Base-by-base conservation (phyloP, 2,113 vertebrate species). In the Ceyx cyanopectus region DNA sequence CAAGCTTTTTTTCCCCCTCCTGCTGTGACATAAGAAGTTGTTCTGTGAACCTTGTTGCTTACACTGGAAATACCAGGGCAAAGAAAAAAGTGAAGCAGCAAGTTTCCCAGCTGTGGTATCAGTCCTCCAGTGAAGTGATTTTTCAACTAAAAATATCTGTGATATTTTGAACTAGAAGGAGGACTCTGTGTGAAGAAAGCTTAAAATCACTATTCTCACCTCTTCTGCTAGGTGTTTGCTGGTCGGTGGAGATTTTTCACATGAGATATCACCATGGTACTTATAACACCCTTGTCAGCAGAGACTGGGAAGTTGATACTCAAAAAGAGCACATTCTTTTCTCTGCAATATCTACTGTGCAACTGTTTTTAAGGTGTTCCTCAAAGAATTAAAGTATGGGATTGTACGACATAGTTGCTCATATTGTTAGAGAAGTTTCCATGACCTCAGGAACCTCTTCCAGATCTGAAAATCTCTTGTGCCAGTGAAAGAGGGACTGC, bases 181-280 rank as follows among this genome's bases (percentile, higher is more conserved):
- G 13, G 29, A 73, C 12, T 78, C 6, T 32, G 8, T 68, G 63
- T 32, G 46, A 72, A 89, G 70, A 69, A 87, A 93, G 10, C 24
- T 75, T 50, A 32, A 90, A 90, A 84, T 79, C 80, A 51, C 37
- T 89, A 14, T 94, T 94, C 43, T 88, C 86, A 81, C 48, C 41
- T 79, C 26, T 87, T 80, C 69, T 85, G 17, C 67, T 14, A 41
- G 62, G 50, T 87, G 81, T 76, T 73, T 66, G 21, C 50, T 76
- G 41, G n/a, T 87, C 70, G 45, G 41, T 17, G 48, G 66, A 81
- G 62, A 45, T 14, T 34, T 81, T 77, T 94, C 7, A 37, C 27
- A 7, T 3, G 19, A 74, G 26, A 37, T 65, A 45, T 78, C 48
- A 51, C 57, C 5, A 5, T 18, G 21, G 7, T 48, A 70, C 21